These are phyloP conservation scores for Geotrupes spiniger DNA, from an alignment of 2,888 invertebrate species.

Conservation along the genomic window DNA sequence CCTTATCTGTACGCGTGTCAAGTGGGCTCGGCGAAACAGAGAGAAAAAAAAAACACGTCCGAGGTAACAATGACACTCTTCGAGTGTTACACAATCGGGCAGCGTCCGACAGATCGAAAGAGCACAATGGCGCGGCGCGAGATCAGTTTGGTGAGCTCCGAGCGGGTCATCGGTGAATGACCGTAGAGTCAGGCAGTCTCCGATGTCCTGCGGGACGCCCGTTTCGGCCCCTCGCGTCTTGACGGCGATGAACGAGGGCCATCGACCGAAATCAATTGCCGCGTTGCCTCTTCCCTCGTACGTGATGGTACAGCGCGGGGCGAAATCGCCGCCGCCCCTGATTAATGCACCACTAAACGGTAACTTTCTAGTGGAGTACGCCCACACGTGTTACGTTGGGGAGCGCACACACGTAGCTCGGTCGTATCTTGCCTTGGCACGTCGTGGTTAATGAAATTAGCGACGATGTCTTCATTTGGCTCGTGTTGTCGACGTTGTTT, in stretches of 20 bases:
- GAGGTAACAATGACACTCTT: slow-evolving; percentile 5
- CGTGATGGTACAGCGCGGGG: background rate
- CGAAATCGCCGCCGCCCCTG: background rate
- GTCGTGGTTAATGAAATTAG: background rate
- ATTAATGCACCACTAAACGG: slow-evolving; percentile 5
- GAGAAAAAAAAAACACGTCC: background rate
- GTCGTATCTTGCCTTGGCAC: too few species aligned
- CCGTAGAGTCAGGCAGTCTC: slow-evolving; percentile 8
- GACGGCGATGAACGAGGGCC: slow-evolving; percentile 19
- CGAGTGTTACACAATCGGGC: slow-evolving; percentile 12
- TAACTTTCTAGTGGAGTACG: slow-evolving; percentile 3
- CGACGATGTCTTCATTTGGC: slow-evolving; percentile 1
- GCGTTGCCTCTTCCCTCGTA: background rate
- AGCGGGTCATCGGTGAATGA: slow-evolving; percentile 26
- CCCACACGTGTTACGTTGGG: background rate
- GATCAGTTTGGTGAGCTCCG: too few species aligned
- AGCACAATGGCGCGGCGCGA: background rate
- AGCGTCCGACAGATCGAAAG: slow-evolving; percentile 11
- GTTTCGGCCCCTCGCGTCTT: slow-evolving; percentile 10
- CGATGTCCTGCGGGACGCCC: slow-evolving; percentile 21
- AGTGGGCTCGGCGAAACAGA: too few species aligned
- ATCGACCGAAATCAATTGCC: slow-evolving; percentile 29
- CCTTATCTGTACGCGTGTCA: background rate
- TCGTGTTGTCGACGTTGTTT: too few species aligned
- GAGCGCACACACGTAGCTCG: too few species aligned